Evolutionary conservation across 1,140 invertebrate species (phyloP).

Genomic region (Plectrocnemia conspersa): DNA sequence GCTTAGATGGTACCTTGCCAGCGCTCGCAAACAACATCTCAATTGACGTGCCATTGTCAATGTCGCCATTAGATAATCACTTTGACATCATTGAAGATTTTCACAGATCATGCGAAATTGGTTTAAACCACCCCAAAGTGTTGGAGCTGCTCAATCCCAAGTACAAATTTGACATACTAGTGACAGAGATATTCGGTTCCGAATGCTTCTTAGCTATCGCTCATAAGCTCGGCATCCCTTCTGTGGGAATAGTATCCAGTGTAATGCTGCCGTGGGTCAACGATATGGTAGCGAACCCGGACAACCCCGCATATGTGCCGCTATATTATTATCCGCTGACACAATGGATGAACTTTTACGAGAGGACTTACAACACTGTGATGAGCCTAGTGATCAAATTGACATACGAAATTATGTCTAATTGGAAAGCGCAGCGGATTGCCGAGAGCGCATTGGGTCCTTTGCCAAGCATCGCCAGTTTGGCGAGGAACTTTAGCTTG

Average conservation of each 20-base stretch:
- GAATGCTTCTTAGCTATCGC: conserved; percentile 57
- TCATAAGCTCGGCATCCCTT: conserved; percentile 53
- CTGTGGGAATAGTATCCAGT: conserved; percentile 55
- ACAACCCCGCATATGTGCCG: conserved; percentile 57
- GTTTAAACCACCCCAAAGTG: conserved; percentile 42
- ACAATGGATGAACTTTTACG: conserved; percentile 55
- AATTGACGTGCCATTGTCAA: conserved; percentile 38
- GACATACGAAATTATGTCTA: conserved; percentile 28
- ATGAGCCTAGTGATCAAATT: conserved; percentile 32
- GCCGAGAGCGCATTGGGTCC: conserved; percentile 48
- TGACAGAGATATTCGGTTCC: conserved; percentile 64
- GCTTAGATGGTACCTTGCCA: conserved; percentile 46
- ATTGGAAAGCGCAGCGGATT: conserved; percentile 38
- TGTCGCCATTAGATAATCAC: conserved; percentile 45
- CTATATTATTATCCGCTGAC: conserved; percentile 53
- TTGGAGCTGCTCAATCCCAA: conserved; percentile 42
- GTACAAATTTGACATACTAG: conserved; percentile 57
- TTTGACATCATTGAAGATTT: conserved; percentile 48
- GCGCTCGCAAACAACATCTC: conserved; percentile 50
- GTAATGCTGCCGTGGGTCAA: conserved; percentile 59
- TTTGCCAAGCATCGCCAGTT: conserved; percentile 48
- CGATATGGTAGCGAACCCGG: conserved; percentile 58
- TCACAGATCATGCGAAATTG: conserved; percentile 44
- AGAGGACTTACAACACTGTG: conserved; percentile 54
- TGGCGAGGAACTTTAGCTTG: conserved; percentile 56